phyloP scores from a whole-genome alignment of 2,113 vertebrate genomes.

The Mesitornis unicolor region DNA sequence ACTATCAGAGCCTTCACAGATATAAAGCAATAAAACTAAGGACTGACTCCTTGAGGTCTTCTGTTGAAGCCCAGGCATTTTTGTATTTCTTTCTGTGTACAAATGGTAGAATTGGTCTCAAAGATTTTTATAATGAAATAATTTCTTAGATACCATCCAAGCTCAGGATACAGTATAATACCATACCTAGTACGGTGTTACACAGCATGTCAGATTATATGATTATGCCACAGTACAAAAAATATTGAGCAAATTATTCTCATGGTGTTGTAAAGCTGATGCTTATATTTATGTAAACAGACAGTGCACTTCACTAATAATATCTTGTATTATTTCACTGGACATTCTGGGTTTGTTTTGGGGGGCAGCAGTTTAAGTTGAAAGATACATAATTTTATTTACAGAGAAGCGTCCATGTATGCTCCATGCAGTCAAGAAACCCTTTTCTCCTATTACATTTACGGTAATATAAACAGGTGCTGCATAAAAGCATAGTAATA shows the following conservation, averaged over 20 bases:
- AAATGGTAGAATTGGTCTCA: background rate
- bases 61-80: background rate
- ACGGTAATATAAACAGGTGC: background rate
- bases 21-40: background rate
- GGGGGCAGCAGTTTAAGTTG: background rate
- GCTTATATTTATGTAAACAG: background rate
- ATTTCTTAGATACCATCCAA: background rate
- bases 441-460: background rate
- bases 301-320: background rate
- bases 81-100: background rate
- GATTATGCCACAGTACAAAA: background rate
- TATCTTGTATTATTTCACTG: background rate
- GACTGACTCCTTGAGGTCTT: background rate
- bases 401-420: background rate
- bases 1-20: background rate
- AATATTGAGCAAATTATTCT: background rate
- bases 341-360: background rate
- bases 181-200: background rate
- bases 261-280: background rate
- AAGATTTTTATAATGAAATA: background rate
- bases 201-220: background rate
- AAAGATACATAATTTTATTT: background rate
- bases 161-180: background rate
- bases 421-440: background rate
- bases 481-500: background rate